Evolutionary conservation across 2,113 vertebrate genomes (phyloP), one percentile per base, ranked within the genome.

Genomic region (Hippolais icterina): DNA sequence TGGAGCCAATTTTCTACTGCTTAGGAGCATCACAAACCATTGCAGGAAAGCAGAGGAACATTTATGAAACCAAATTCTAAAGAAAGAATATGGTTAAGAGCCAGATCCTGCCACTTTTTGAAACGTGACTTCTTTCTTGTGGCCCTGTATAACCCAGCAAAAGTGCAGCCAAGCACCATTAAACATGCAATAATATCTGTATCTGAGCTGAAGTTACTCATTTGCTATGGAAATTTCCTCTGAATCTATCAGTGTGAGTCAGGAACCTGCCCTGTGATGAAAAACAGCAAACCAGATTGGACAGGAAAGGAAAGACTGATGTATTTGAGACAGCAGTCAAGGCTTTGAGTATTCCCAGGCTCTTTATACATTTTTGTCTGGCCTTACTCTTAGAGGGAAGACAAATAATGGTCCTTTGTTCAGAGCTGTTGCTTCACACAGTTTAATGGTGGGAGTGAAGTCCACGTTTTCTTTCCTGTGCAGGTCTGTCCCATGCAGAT

Each of bases 191-290:
- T 42, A 54, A 75, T 82, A 79, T 23, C 21, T 14, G 18, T 42
- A 33, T 63, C 75, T 79, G 70, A 93, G 42, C 29, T 66, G 33
- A 39, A 76, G 82, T 92, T 95, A 83, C 37, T 77, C 16, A 37
- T 93, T 83, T 81, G 88, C 60, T 61, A 37, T 27, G 74, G 93
- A 84, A 94, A 87, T 87, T 93, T 93, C 90, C 65, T 66, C 46
- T 84, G 27, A 44, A 33, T 20, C 5, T 53, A 15, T 65, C 50
- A 53, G 0, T 9, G 41, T 35, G 54, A 77, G 54, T 72, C 35
- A 56, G 68, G 59, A 66, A 76, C 68, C 19, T 77, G 46, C 37
- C 19, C 50, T 31, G 37, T 19, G 33, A 65, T 57, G 46, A 17
- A 78, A 89, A 91, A 18, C 31, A 81, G 49, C 61, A 79, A 91